phyloP scores from a whole-genome alignment of 2,888 invertebrate genomes.

The Abrostola triplasia region DNA sequence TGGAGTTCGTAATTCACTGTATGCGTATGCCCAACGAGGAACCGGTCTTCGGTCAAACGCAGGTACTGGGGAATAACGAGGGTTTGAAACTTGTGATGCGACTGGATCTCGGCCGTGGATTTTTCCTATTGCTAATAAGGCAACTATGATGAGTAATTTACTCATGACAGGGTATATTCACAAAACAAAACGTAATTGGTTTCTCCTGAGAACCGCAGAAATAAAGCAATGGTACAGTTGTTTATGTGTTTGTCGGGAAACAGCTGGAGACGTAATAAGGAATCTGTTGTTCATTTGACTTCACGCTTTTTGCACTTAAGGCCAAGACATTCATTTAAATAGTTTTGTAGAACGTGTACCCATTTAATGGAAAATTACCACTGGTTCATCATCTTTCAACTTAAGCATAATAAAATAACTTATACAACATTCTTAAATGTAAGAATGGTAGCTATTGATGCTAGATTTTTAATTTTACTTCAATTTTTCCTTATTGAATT shows the following conservation, averaged over 20 bases:
- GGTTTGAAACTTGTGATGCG: slow-evolving; percentile 52
- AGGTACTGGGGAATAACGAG: slow-evolving; percentile 36
- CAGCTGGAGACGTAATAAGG: slow-evolving; percentile 72
- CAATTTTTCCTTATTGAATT: no score
- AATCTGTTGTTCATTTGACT: slow-evolving; percentile 64
- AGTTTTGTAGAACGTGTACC: slow-evolving; percentile 34
- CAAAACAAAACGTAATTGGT: slow-evolving; percentile 5
- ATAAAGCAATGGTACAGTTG: slow-evolving; percentile 41
- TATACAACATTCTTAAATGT: no score
- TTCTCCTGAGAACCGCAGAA: background rate
- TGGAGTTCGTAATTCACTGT: slow-evolving; percentile 23
- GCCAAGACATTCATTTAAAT: slow-evolving; percentile 59
- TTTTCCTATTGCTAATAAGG: slow-evolving; percentile 63
- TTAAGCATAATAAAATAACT: background rate
- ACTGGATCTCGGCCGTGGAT: slow-evolving; percentile 60
- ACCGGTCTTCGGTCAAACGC: slow-evolving; percentile 43
- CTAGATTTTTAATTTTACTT: no score
- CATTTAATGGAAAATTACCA: slow-evolving; percentile 34
- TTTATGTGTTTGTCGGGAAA: slow-evolving; percentile 66
- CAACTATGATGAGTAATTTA: slow-evolving; percentile 64
- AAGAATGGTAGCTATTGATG: no score
- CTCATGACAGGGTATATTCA: slow-evolving; percentile 61
- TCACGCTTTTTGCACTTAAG: slow-evolving; percentile 76
- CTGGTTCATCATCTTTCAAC: background rate
- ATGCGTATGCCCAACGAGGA: slow-evolving; percentile 35